A percentile compares a stretch with the other conserved stretches of the same genome.
These are phyloP conservation scores for Bothrops jararaca DNA, from an alignment of 2,113 vertebrate genomes.

Conservation along the genomic window DNA sequence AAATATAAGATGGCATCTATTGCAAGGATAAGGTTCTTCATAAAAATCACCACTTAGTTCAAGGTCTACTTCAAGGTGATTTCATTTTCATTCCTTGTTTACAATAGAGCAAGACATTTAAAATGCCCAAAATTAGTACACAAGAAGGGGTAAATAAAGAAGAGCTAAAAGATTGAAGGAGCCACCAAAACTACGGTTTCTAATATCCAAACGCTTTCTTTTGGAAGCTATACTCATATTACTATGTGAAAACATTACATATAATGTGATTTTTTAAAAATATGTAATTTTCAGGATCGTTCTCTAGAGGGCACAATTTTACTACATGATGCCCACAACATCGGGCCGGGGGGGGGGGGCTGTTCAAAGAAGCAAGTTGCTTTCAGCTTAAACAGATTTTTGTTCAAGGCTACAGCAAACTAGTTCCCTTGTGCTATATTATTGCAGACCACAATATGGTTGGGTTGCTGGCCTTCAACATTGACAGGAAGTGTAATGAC, in stretches of 20 bases:
- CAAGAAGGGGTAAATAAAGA: not conserved
- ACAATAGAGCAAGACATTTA: not conserved
- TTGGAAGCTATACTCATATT: not conserved
- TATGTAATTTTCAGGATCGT: not conserved
- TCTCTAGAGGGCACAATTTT: not conserved
- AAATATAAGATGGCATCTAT: not conserved
- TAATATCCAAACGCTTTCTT: not conserved
- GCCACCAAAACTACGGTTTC: not conserved
- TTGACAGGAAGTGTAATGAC: slow-evolving; percentile 47
- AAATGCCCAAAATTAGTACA: not conserved
- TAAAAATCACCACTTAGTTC: not conserved
- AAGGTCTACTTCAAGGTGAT: not conserved
- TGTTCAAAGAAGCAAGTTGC: slow-evolving; percentile 13
- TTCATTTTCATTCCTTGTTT: not conserved
- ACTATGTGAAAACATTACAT: not conserved
- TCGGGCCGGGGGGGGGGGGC: rapidly evolving
- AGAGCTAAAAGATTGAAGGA: not conserved
- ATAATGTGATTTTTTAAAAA: not conserved
- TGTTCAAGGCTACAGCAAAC: slow-evolving; percentile 13
- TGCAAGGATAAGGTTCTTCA: not conserved
- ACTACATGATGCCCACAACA: not conserved
- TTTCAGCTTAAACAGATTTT: not conserved
- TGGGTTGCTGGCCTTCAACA: slow-evolving; percentile 47
- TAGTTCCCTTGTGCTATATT: slow-evolving; percentile 21
- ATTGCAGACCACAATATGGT: slow-evolving; percentile 36